Evolutionary conservation across 2,113 vertebrate species (phyloP).

Genomic region (Oncorhynchus masou): DNA sequence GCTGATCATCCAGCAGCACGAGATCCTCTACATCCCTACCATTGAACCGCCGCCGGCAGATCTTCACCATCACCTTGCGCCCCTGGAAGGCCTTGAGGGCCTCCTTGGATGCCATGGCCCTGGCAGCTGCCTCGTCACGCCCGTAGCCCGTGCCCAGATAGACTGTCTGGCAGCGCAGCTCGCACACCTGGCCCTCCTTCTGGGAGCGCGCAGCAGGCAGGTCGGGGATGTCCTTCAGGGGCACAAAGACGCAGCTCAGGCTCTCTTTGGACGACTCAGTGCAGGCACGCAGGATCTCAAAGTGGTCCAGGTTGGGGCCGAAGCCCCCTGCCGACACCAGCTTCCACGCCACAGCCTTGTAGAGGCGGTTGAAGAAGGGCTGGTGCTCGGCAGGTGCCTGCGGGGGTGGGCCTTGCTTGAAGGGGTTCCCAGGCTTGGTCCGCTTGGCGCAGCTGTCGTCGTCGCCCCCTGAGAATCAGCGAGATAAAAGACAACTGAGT

Average conservation of each 20-base stretch:
- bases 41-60: constrained; percentile 87
- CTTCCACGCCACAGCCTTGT: constrained; percentile 97
- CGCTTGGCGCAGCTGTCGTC: constrained; percentile 60
- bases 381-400: constrained; percentile 85
- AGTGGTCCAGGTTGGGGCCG: constrained; percentile 88
- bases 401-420: constrained; percentile 52
- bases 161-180: constrained; percentile 90
- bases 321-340: constrained; percentile 93
- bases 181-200: constrained; percentile 94
- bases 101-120: constrained; percentile 93
- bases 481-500: constrained; percentile 18
- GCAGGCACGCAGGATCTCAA: constrained; percentile 86
- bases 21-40: constrained; percentile 92
- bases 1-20: constrained; percentile 89
- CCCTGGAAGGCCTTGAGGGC: constrained; percentile 95
- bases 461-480: constrained; percentile 48
- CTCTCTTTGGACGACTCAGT: constrained; percentile 91
- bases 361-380: constrained; percentile 94
- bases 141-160: constrained; percentile 97
- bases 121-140: constrained; percentile 88
- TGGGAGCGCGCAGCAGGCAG: constrained; percentile 88
- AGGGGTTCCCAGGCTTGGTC: constrained; percentile 28
- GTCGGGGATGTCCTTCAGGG: constrained; percentile 91
- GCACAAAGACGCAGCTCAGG: constrained; percentile 89
- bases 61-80: constrained; percentile 90